Base-by-base conservation (phyloP, 2,888 invertebrate species). In the Lithosia quadra region DNA sequence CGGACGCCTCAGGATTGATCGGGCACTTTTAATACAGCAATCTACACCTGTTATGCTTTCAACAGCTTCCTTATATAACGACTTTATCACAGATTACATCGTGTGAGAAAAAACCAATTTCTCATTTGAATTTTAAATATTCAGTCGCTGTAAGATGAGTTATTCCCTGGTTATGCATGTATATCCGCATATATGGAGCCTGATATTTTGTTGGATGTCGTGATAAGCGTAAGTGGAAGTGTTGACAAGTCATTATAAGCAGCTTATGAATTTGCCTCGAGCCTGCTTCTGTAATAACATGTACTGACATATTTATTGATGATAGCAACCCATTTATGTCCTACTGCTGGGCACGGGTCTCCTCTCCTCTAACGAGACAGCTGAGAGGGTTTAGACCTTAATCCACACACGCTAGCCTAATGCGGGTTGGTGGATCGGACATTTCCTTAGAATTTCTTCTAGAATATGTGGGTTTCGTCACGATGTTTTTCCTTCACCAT, bases 1-100 rank as follows among this genome's bases (percentile, higher is more conserved):
- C 15, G 58, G 21, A 1, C 85, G 81, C 84, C 86, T 84, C 82
- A 53, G 77, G 89, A 91, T 91, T 88, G 90, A 92, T 92, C 84
- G 85, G 77, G 71, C 71, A 75, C 75, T 78, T 85, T 89, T 91
- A 92, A 91, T 89, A 88, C 84, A 90, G 88, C 90, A 90, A 92
- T 92, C 92, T 91, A 91, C 92, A 91, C 91, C 89, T 91, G 89
- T 88, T 89, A 86, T 76, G 82, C 76, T 81, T 81, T 82, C 85
- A 83, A 84, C 83, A 79, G 85, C 87, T 87, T 88, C 88, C 87
- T 85, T 86, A 81, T 78, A 76, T 67, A 78, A 81, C 81, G 78
- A 77, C 85, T 83, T 87, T 84, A 79, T 82, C 77, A 73, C 71
- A 79, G 83, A 87, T 86, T 82, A 87, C 85, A 78, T 74, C 69